Evolutionary conservation across 2,888 invertebrate species (phyloP).

Genomic region (Caenorhabditis wallacei): DNA sequence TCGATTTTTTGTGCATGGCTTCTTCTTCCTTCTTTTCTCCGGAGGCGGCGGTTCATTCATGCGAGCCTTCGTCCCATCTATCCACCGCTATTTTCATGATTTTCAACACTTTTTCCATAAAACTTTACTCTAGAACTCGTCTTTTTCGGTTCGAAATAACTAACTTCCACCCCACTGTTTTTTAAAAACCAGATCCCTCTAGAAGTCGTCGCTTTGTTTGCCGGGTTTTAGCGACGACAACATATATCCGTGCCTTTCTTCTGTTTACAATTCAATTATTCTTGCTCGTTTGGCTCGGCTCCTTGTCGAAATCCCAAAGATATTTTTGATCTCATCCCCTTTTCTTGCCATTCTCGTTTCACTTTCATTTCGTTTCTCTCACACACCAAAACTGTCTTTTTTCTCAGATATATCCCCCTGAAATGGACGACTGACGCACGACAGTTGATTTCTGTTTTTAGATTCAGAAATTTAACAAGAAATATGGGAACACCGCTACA

Average conservation of each 20-base stretch:
- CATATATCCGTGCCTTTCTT: conserved; percentile 21
- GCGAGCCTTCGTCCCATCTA: conserved; percentile 39
- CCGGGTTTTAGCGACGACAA: neutral
- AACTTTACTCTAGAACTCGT: neutral
- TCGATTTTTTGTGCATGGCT: conserved; percentile 61
- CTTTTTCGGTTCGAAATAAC: neutral
- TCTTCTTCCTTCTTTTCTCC: conserved; percentile 43
- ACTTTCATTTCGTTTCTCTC: conserved; percentile 14
- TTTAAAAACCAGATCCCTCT: neutral
- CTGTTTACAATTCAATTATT: conserved; percentile 61
- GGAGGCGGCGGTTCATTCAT: conserved; percentile 47
- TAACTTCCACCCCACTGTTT: too few relatives aligned
- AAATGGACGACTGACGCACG: conserved; percentile 58
- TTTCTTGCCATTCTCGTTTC: conserved; percentile 14
- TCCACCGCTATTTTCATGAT: conserved; percentile 20
- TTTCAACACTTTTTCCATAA: conserved; percentile 23
- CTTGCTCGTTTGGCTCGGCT: conserved; percentile 55
- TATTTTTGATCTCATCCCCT: conserved; percentile 56
- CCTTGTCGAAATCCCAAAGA: conserved; percentile 17
- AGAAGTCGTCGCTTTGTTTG: conserved; percentile 35
- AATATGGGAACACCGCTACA: conserved; percentile 47
- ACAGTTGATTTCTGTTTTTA: conserved; percentile 12
- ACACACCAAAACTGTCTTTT: conserved; percentile 32
- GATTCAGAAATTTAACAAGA: conserved; percentile 25
- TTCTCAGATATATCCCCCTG: conserved; percentile 50